phyloP scores from a whole-genome alignment of 1,140 invertebrate species.

The Psix sp. region DNA sequence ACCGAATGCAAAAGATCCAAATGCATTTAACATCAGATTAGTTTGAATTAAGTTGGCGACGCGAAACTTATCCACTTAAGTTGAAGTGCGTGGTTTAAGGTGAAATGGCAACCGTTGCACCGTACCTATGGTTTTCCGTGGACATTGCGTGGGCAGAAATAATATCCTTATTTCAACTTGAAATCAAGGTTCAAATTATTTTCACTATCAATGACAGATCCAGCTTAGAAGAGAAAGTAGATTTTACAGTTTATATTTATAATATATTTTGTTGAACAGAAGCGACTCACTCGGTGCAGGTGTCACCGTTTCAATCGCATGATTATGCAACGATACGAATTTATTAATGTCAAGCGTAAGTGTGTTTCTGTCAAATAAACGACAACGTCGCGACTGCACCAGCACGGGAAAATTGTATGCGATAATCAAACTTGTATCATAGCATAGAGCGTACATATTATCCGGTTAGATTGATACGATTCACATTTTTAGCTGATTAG shows the following conservation, averaged over 20 bases:
- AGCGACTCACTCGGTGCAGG: conserved; percentile 58
- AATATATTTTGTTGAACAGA: conserved; percentile 58
- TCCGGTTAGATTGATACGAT: conserved; percentile 16
- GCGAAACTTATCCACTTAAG: too few species aligned
- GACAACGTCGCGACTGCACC: conserved; percentile 55
- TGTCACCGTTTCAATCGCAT: conserved; percentile 57
- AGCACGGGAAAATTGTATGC: conserved; percentile 53
- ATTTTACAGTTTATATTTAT: conserved; percentile 58
- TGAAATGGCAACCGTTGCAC: conserved; percentile 3
- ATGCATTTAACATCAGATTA: conserved; percentile 6
- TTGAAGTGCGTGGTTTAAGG: too few species aligned
- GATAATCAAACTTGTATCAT: conserved; percentile 50
- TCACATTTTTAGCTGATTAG: conserved; percentile 19
- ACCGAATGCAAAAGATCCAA: too few species aligned
- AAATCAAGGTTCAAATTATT: conserved; percentile 56
- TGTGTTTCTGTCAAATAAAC: conserved; percentile 54
- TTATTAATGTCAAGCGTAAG: conserved; percentile 60
- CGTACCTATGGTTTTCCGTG: conserved; percentile 45
- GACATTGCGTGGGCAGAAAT: conserved; percentile 19
- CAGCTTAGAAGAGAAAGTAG: conserved; percentile 54
- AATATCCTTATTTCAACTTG: conserved; percentile 51
- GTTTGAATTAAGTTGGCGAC: neutral
- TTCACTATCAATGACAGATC: conserved; percentile 43
- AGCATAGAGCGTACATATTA: conserved; percentile 30
- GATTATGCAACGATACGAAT: conserved; percentile 57